phyloP scores from a whole-genome alignment of 2,797 vertebrate species.

The Semotilus atromaculatus region DNA sequence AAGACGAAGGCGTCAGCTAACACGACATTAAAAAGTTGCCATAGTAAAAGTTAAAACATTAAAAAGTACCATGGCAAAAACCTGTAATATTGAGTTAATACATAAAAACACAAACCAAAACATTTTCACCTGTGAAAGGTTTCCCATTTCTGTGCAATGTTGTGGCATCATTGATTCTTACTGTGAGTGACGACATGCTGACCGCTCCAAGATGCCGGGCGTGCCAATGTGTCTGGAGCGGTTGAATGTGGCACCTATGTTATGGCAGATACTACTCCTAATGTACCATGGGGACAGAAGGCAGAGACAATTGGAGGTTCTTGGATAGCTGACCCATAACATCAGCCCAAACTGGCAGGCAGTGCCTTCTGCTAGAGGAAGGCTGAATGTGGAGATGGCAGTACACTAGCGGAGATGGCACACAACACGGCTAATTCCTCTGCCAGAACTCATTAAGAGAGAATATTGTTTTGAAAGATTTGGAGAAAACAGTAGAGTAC shows the following conservation, averaged over 20 bases:
- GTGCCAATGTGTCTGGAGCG: too few species aligned
- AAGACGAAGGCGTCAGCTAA: too few species aligned
- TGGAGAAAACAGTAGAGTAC: conserved; percentile 22
- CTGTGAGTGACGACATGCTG: too few species aligned
- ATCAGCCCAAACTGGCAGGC: conserved; percentile 10
- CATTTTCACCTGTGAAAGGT: too few species aligned
- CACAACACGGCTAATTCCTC: conserved; percentile 23
- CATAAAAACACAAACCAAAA: too few species aligned
- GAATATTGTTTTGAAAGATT: conserved; percentile 44
- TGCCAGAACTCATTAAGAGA: conserved; percentile 53
- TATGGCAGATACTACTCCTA: conserved; percentile 8
- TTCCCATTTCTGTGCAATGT: too few species aligned
- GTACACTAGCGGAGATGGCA: conserved; percentile 36
- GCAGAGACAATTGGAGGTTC: conserved; percentile 23
- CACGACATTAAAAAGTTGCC: too few species aligned
- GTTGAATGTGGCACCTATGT: background rate
- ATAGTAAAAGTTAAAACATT: too few species aligned
- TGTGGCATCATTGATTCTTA: too few species aligned
- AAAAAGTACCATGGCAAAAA: too few species aligned
- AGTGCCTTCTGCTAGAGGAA: conserved; percentile 49
- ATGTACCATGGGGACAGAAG: background rate
- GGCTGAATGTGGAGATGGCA: conserved; percentile 40
- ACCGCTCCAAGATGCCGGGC: too few species aligned
- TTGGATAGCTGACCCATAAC: conserved; percentile 45
- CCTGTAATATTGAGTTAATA: too few species aligned